Evolutionary conservation across 2,888 invertebrate genomes (phyloP).

Genomic region (Ditula angustiorana): DNA sequence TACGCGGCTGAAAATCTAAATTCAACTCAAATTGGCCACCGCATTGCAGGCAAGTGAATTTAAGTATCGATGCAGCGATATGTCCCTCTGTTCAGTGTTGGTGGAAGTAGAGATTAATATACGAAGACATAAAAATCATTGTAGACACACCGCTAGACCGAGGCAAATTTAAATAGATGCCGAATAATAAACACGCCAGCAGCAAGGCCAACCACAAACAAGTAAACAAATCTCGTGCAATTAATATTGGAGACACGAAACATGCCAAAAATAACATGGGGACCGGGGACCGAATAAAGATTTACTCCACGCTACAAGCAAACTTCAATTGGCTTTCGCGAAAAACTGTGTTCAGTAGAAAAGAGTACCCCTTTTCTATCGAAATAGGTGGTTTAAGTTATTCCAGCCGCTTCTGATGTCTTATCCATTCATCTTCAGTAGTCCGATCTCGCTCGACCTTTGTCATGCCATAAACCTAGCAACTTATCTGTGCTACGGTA

Average conservation of each 20-base stretch:
- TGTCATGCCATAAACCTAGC: constrained; percentile 3
- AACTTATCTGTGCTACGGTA: constrained; percentile 10
- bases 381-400: constrained; percentile 8
- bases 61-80: constrained; percentile 7
- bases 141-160: neutral
- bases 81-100: neutral
- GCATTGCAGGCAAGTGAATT: constrained; percentile 30
- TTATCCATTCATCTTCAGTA: constrained; percentile 21
- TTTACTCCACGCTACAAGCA: neutral
- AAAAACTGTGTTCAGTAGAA: neutral
- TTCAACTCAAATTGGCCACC: constrained; percentile 13
- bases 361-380: constrained; percentile 6
- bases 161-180: constrained; percentile 10
- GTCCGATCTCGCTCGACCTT: constrained; percentile 11
- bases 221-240: constrained; percentile 11
- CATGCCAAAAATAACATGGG: neutral
- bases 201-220: constrained; percentile 24
- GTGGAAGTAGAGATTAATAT: constrained; percentile 8
- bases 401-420: neutral
- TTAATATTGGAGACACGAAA: constrained; percentile 3
- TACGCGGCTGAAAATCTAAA: constrained; percentile 16
- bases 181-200: constrained; percentile 1
- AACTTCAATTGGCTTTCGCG: neutral
- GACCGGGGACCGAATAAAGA: neutral
- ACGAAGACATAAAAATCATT: neutral